These are phyloP conservation scores for Trachelus iudaicus DNA, from an alignment of 2,888 invertebrate species.

Conservation along the genomic window DNA sequence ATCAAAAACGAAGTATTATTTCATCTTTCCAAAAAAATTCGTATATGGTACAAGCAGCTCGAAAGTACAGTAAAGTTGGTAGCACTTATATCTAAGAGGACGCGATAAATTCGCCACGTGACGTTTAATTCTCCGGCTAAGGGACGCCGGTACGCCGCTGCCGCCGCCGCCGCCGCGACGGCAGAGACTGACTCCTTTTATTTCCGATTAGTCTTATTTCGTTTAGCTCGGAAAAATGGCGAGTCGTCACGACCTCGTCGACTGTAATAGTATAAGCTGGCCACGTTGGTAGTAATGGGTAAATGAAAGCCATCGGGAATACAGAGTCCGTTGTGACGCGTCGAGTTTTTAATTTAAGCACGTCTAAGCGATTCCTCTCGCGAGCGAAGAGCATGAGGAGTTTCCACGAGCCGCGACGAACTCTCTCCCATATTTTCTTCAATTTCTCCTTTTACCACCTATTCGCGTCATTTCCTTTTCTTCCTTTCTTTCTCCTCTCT, in stretches of 20 bases:
- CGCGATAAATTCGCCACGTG: slow-evolving; percentile 4
- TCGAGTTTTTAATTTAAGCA: slow-evolving; percentile 7
- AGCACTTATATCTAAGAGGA: not conserved
- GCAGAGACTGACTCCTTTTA: not conserved
- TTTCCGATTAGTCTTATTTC: slow-evolving; percentile 8
- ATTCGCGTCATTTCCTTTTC: not conserved
- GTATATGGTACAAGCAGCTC: not conserved
- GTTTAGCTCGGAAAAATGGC: not conserved
- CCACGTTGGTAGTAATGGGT: not conserved
- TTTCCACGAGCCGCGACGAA: not conserved
- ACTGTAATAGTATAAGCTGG: not conserved
- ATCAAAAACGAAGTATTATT: not conserved
- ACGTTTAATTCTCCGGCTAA: slow-evolving; percentile 1
- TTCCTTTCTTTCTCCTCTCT: not conserved
- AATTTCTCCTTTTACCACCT: not conserved
- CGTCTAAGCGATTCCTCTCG: slow-evolving; percentile 4
- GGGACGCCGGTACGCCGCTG: not conserved
- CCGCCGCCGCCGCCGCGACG: not conserved
- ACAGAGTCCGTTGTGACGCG: slow-evolving; percentile 3
- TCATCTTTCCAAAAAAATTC: not conserved
- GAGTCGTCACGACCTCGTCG: not conserved
- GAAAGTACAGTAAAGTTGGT: not conserved
- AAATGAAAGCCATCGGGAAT: not conserved
- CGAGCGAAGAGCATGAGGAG: not conserved
- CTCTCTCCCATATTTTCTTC: not conserved